These are phyloP conservation scores for Oeneis ivallda DNA, from an alignment of 2,888 invertebrate species.

Conservation along the genomic window DNA sequence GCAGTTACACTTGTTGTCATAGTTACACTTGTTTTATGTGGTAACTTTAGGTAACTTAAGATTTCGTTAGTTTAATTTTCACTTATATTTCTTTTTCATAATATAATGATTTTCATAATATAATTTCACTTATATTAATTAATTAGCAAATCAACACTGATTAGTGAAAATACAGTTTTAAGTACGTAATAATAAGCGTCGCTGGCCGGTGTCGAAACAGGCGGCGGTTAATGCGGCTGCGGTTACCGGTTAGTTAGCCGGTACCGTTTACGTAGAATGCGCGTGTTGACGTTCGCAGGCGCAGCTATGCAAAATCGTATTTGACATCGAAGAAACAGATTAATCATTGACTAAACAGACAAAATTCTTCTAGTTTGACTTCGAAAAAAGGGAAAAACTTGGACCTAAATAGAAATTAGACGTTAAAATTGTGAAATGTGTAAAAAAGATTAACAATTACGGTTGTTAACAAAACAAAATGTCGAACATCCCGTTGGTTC, in stretches of 20 bases:
- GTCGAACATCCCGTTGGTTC: constrained; percentile 67
- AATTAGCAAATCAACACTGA: background rate
- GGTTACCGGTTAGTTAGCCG: constrained; percentile 30
- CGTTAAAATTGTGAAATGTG: constrained; percentile 24
- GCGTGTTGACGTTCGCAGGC: constrained; percentile 34
- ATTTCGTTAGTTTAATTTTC: background rate
- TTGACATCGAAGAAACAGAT: constrained; percentile 25
- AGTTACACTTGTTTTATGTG: too few species aligned
- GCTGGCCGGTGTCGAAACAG: constrained; percentile 1
- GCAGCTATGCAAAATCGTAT: constrained; percentile 36
- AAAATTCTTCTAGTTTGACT: background rate
- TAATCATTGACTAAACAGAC: background rate
- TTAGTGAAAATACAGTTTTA: background rate
- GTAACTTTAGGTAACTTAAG: too few species aligned
- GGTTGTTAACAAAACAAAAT: constrained; percentile 46
- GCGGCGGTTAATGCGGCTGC: background rate
- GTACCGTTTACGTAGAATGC: constrained; percentile 37
- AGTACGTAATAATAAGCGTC: background rate
- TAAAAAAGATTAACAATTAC: constrained; percentile 22
- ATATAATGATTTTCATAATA: too few species aligned
- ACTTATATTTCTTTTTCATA: background rate
- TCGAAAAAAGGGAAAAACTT: background rate
- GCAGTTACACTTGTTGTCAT: too few species aligned
- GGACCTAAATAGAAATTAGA: background rate
- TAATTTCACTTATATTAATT: too few species aligned